These are phyloP conservation scores for Leptothorax acervorum DNA, from an alignment of 2,888 invertebrate genomes.

Conservation along the genomic window DNA sequence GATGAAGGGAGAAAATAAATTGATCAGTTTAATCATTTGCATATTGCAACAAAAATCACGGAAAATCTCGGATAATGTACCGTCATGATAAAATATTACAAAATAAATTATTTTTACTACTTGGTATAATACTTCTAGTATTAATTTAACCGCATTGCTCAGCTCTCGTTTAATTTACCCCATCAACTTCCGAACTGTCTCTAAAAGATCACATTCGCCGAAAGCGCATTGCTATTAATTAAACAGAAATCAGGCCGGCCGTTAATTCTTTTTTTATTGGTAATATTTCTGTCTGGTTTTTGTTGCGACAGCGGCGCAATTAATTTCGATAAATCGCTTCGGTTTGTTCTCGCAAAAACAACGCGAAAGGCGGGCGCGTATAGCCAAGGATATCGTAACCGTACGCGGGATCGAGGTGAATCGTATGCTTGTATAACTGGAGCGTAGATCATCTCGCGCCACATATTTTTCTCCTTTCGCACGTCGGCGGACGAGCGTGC, in stretches of 20 bases:
- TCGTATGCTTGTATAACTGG: conserved; percentile 60
- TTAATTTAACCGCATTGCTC: background rate
- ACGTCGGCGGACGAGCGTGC: conserved; percentile 60
- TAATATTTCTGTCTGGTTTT: background rate
- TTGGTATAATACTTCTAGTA: background rate
- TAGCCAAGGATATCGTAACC: background rate
- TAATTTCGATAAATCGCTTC: background rate
- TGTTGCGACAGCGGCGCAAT: background rate
- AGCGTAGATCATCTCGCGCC: conserved; percentile 58
- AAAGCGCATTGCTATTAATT: background rate
- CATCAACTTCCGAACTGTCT: background rate
- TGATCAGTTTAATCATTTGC: background rate
- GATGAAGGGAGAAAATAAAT: background rate
- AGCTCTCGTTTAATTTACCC: background rate
- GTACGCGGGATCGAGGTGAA: conserved; percentile 11
- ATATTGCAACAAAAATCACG: background rate
- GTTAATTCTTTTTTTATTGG: background rate
- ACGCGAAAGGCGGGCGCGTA: background rate
- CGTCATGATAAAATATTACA: background rate
- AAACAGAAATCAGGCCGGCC: background rate
- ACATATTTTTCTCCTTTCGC: conserved; percentile 71
- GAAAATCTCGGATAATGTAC: background rate
- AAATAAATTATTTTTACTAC: background rate
- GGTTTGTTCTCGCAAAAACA: background rate
- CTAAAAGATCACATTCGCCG: background rate